A percentile compares a stretch with the other conserved stretches of the same genome.
These are phyloP conservation scores for Rhombomys opimus DNA, from an alignment of 2,113 vertebrate genomes.

Conservation along the genomic window DNA sequence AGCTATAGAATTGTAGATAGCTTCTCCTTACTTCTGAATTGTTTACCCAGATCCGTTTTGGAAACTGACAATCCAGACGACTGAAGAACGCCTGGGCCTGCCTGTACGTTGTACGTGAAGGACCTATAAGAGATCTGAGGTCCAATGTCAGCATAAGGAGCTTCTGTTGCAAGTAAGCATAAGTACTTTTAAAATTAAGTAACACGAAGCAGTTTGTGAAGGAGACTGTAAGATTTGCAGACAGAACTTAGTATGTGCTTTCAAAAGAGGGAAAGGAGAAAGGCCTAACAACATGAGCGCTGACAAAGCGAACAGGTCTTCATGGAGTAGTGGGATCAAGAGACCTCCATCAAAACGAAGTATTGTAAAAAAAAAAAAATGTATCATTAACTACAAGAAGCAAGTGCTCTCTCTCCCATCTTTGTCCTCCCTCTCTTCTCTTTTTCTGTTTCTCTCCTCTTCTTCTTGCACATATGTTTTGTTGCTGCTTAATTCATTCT, in stretches of 20 bases:
- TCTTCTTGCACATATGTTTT: background rate
- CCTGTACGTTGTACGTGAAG: background rate
- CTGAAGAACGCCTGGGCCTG: background rate
- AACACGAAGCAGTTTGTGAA: background rate
- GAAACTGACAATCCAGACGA: constrained; percentile 20
- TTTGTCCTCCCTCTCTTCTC: background rate
- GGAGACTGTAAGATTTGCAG: background rate
- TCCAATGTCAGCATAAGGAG: background rate
- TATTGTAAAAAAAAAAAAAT: background rate
- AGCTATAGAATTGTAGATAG: background rate
- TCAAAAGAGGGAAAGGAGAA: background rate
- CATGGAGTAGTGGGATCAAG: background rate
- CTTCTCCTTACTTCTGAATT: background rate
- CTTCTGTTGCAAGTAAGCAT: background rate
- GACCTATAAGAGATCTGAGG: background rate
- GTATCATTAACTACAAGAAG: background rate
- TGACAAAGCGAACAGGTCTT: background rate
- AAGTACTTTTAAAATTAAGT: constrained; percentile 16
- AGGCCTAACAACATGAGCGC: background rate
- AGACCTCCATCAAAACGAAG: background rate
- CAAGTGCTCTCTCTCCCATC: background rate
- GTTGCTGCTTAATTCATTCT: background rate
- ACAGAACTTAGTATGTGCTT: constrained; percentile 7
- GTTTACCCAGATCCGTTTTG: constrained; percentile 36
- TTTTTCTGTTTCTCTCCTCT: background rate